Evolutionary conservation across 2,888 invertebrate genomes (phyloP).

Genomic region (Orchesellides sinensis): DNA sequence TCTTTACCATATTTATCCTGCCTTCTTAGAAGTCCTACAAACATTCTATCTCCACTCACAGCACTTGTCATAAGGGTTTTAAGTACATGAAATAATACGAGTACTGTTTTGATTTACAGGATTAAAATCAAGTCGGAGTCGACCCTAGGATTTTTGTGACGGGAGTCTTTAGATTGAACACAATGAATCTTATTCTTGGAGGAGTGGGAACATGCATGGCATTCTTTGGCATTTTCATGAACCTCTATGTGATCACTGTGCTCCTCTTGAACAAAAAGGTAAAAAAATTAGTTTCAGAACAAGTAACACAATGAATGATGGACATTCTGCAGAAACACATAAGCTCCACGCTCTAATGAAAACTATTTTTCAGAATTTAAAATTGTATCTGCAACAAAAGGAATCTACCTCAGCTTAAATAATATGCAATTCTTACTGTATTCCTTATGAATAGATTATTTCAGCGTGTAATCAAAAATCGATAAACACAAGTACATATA

Average conservation of each 20-base stretch:
- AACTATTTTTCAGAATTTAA: no score
- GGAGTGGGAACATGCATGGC: constrained; percentile 72
- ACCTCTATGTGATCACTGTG: constrained; percentile 85
- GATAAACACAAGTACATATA: no score
- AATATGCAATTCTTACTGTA: no score
- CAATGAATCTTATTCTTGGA: constrained; percentile 70
- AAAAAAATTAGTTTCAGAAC: constrained; percentile 52
- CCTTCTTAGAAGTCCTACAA: not conserved
- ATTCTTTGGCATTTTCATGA: constrained; percentile 83
- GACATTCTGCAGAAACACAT: no score
- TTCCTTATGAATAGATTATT: no score
- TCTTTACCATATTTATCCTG: not conserved
- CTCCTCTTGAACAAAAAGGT: constrained; percentile 86
- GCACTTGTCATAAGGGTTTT: not conserved
- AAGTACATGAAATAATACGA: not conserved
- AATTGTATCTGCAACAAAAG: no score
- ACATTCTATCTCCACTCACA: not conserved
- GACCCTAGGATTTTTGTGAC: constrained; percentile 25
- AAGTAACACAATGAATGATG: no score
- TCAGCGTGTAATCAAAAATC: no score
- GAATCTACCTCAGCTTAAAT: no score
- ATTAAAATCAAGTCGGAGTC: constrained; percentile 14
- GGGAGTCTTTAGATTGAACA: constrained; percentile 23
- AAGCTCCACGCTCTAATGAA: no score
- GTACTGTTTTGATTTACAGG: constrained; percentile 15